Base-by-base conservation (phyloP, 2,888 invertebrate species). In the Eilema caniola region DNA sequence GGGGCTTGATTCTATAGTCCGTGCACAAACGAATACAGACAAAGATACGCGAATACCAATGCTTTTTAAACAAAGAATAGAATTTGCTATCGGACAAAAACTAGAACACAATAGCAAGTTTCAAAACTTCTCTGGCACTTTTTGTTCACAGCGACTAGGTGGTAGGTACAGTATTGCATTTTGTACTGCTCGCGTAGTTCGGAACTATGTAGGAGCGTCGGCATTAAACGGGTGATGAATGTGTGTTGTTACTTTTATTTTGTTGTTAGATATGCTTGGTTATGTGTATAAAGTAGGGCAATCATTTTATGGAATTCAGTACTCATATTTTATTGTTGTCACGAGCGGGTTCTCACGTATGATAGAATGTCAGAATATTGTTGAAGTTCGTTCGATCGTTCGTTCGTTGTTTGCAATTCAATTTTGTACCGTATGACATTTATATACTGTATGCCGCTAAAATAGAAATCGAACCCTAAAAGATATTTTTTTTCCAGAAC, bases 21-120 rank as follows among this genome's bases (percentile, higher is more conserved):
- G 53, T n/a, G n/a, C n/a, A 53, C 8, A n/a, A 53, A 20, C n/a
- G n/a, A 10, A 28, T 59, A 59, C 59, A 59, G 59, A 61, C 20
- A 61, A 33, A 60, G 20, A 61, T 33, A 75, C 76, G 69, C 66
- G 69, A 66, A 66, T 61, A 70, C 70, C 75, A 71, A 72, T 77
- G 65, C 71, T 77, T 75, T 73, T 66, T 76, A 73, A 73, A 71
- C 65, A 75, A 82, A 83, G 75, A 75, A 74, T 14, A 65, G 33
- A 65, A 65, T 23, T 65, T 83, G 78, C 57, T 69, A 72, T 72
- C 72, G 68, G 83, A 76, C 79, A 76, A 74, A 80, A 79, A 76
- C 77, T 78, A 47, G 78, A 75, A 78, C 67, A 81, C 81, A 80
- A 80, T 80, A 73, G 72, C 78, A 75, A 80, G 78, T 80, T 80